phyloP scores from a whole-genome alignment of 1,140 invertebrate genomes.

The Drosophila kurseongensis region DNA sequence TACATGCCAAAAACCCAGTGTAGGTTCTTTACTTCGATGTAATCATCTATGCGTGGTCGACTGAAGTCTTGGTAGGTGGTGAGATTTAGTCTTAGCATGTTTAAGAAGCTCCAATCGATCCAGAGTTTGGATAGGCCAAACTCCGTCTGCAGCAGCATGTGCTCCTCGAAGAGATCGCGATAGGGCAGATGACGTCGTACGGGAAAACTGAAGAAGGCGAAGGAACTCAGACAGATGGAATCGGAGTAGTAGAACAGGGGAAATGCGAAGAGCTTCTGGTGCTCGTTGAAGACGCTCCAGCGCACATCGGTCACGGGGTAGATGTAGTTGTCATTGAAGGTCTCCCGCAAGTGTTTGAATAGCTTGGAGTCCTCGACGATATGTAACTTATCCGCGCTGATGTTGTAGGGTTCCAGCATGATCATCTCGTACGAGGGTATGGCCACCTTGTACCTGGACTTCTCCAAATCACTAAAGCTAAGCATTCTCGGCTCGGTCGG shows the following conservation, averaged over 20 bases:
- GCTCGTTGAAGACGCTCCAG: slow-evolving; percentile 46
- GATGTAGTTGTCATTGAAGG: slow-evolving; percentile 44
- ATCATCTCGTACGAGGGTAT: not conserved
- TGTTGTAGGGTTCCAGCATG: not conserved
- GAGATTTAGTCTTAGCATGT: slow-evolving; percentile 37
- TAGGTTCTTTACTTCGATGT: slow-evolving; percentile 32
- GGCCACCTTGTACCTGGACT: slow-evolving; percentile 33
- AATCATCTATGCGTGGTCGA: not conserved
- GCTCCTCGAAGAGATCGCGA: slow-evolving; percentile 52
- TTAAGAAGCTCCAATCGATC: slow-evolving; percentile 38
- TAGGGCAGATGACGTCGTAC: slow-evolving; percentile 51
- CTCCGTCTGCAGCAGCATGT: slow-evolving; percentile 37
- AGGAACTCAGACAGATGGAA: slow-evolving; percentile 36
- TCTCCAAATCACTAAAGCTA: slow-evolving; percentile 20
- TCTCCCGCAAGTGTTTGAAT: slow-evolving; percentile 24
- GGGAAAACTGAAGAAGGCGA: slow-evolving; percentile 24
- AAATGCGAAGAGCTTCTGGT: slow-evolving; percentile 43
- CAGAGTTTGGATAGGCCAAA: slow-evolving; percentile 51
- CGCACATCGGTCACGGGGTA: slow-evolving; percentile 28
- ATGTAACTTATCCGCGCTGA: not conserved
- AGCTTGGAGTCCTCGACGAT: slow-evolving; percentile 23
- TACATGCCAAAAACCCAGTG: slow-evolving; percentile 44
- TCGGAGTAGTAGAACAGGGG: slow-evolving; percentile 54
- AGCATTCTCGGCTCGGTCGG: slow-evolving; percentile 26
- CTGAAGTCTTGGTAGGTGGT: slow-evolving; percentile 33